Evolutionary conservation across 2,888 invertebrate genomes (phyloP).

Genomic region (Horisme vitalbata): DNA sequence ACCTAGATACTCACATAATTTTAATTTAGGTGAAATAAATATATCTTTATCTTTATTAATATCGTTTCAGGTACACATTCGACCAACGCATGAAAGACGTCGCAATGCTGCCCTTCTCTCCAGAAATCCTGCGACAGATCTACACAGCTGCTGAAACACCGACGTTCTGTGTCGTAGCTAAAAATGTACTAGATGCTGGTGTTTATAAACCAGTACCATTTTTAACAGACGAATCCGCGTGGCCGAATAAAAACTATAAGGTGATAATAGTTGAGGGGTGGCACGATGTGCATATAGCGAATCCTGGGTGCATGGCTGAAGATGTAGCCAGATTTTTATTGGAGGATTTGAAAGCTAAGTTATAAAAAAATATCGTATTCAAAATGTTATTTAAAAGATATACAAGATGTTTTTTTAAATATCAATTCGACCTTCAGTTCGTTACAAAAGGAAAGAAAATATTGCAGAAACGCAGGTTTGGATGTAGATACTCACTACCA

Average conservation of each 20-base stretch:
- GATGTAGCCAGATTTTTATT: constrained; percentile 57
- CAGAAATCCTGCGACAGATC: constrained; percentile 42
- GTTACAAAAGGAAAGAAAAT: too few species aligned
- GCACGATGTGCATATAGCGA: constrained; percentile 84
- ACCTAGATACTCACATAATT: too few species aligned
- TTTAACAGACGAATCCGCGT: constrained; percentile 45
- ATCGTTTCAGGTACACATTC: constrained; percentile 48
- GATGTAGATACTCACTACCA: too few species aligned
- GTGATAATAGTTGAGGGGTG: constrained; percentile 71
- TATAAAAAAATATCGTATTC: background rate
- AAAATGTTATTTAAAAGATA: too few species aligned
- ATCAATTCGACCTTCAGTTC: too few species aligned
- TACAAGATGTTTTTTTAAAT: too few species aligned
- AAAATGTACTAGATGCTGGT: constrained; percentile 38
- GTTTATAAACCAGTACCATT: constrained; percentile 46
- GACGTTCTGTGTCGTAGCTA: constrained; percentile 52
- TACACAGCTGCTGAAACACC: constrained; percentile 50
- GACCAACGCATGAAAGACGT: constrained; percentile 65
- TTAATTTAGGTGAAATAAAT: too few species aligned
- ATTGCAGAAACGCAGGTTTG: too few species aligned
- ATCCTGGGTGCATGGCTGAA: constrained; percentile 76
- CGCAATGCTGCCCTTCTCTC: constrained; percentile 48
- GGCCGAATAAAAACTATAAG: constrained; percentile 56
- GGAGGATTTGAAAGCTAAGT: constrained; percentile 35
- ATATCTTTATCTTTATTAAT: background rate